phyloP scores from a whole-genome alignment of 2,888 invertebrate species.

The Meandrusa payeni region DNA sequence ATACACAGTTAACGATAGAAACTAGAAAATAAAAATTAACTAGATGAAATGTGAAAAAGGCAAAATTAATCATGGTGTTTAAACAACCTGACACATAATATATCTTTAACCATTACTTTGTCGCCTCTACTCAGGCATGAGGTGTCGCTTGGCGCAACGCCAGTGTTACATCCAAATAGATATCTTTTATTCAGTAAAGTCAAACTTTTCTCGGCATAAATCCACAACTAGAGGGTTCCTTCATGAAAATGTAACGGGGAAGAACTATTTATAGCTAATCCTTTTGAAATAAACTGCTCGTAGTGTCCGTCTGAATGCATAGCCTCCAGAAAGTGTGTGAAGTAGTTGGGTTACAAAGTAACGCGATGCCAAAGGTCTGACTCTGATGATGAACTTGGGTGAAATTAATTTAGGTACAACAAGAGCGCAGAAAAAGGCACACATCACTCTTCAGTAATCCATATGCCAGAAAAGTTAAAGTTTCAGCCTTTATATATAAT shows the following conservation, averaged over 20 bases:
- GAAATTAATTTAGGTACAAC: too few relatives aligned
- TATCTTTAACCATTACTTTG: slow-evolving; percentile 25
- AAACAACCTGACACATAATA: slow-evolving; percentile 27
- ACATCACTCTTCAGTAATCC: too few relatives aligned
- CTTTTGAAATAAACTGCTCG: slow-evolving; percentile 72
- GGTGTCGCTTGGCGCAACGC: slow-evolving; percentile 61
- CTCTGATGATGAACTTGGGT: too few relatives aligned
- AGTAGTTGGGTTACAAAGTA: too few relatives aligned
- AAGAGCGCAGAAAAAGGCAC: too few relatives aligned
- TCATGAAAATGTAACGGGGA: slow-evolving; percentile 78
- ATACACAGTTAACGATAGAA: too few relatives aligned
- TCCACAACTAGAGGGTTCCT: slow-evolving; percentile 63
- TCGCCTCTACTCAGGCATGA: slow-evolving; percentile 36
- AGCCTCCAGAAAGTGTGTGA: slow-evolving; percentile 60
- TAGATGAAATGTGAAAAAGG: too few relatives aligned
- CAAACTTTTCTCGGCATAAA: slow-evolving; percentile 76
- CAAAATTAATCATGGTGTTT: slow-evolving; percentile 25
- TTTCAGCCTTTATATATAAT: too few relatives aligned
- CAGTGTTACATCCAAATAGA: too few relatives aligned
- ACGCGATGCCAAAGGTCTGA: too few relatives aligned
- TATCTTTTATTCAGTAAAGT: slow-evolving; percentile 77
- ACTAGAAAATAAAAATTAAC: too few relatives aligned
- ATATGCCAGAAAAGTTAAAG: too few relatives aligned
- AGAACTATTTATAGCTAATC: slow-evolving; percentile 79
- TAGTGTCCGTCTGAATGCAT: slow-evolving; percentile 54